phyloP scores from a whole-genome alignment of 1,140 invertebrate genomes.

The Macrotrachela quadricornifera region DNA sequence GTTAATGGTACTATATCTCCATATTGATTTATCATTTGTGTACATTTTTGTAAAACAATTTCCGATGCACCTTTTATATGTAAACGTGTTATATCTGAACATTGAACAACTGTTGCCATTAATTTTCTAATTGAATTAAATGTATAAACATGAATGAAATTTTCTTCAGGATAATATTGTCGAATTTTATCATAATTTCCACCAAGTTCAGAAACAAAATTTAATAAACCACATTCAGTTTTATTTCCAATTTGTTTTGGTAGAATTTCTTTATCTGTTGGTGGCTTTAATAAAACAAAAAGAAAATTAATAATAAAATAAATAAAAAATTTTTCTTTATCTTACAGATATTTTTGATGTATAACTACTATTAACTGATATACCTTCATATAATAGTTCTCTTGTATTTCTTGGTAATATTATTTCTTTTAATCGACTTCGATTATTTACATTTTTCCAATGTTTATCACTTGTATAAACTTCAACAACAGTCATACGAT shows the following conservation, averaged over 20 bases:
- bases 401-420: constrained; percentile 24
- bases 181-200: constrained; percentile 17
- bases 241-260: constrained; percentile 37
- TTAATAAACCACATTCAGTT: constrained; percentile 23
- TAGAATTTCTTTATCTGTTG: constrained; percentile 45
- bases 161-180: constrained; percentile 17
- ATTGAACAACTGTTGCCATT: constrained; percentile 15
- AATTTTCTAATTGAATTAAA: constrained; percentile 10
- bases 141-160: constrained; percentile 15
- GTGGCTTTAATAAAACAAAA: constrained; percentile 15
- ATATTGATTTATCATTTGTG: constrained; percentile 77
- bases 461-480: constrained; percentile 49
- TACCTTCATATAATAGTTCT: background rate
- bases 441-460: constrained; percentile 13
- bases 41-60: constrained; percentile 44
- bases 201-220: constrained; percentile 18
- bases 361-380: constrained; percentile 47
- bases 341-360: constrained; percentile 34
- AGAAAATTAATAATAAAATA: background rate
- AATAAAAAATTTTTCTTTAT: background rate
- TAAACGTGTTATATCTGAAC: constrained; percentile 31
- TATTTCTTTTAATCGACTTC: constrained; percentile 23
- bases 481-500: constrained; percentile 97
- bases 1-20: constrained; percentile 72
- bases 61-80: constrained; percentile 9